Evolutionary conservation across 1,140 invertebrate species (phyloP), one percentile per base, ranked within the genome.

Genomic region (Drosophila navojoa): DNA sequence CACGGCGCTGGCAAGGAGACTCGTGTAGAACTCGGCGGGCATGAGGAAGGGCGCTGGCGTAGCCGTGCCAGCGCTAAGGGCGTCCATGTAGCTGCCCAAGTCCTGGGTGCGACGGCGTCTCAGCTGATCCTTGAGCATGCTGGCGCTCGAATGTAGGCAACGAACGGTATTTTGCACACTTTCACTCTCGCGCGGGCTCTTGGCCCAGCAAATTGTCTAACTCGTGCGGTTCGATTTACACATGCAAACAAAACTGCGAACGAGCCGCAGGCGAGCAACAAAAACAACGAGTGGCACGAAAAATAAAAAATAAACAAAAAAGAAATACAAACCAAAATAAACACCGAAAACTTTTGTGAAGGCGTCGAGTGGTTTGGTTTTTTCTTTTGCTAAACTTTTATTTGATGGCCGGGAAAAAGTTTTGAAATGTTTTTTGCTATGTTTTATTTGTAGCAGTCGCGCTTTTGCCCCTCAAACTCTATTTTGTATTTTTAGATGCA

Each of bases 11-110:
- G 95, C 95, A 71, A 96, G 92, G 50, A 96, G 93, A 81, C 94
- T 96, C 90, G 96, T 96, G 87, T 96, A 96, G 69, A 96, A 93
- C 79, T 96, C 95, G 61, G 95, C 94, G 6, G 95, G 95, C 68
- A 96, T 93, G 13, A 96, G 91, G 79, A 96, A 95, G 6, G 93
- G 93, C 5, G 42, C 19, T 27, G 70, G n/a, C 4, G 52, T 68
- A 29, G 78, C 78, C 19, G 78, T 73, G 58, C 75, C 58, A 25
- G 57, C 29, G 6, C 32, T 62, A 5, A 78, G 60, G 10, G 67
- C 73, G 15, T 53, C 68, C 67, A 77, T 81, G 42, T 81, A 85
- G 50, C 53, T 61, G 45, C 57, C 61, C 45, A 71, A 45, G 3
- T 73, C 54, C 5, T 57, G 53, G 35, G 52, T 49, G 44, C 76